Percentiles rank a stretch among this genome's conserved stretches.
phyloP scores from a whole-genome alignment of 92 coral and sea anemone genomes.

The Metridium senile region DNA sequence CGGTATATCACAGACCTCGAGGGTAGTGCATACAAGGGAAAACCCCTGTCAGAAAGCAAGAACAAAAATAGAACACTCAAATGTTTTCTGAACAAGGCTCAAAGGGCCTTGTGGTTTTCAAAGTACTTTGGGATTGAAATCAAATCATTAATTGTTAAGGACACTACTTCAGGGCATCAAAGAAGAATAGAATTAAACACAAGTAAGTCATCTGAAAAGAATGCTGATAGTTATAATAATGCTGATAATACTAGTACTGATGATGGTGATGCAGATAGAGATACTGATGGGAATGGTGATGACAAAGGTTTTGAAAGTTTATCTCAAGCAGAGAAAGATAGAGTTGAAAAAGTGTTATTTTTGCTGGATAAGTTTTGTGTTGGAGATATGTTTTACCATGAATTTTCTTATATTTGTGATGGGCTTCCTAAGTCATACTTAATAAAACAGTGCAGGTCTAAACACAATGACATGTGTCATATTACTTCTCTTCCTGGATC shows the following conservation, averaged over 20 bases:
- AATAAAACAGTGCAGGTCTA: constrained; percentile 9
- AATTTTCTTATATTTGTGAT: constrained; percentile 19
- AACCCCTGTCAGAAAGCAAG: constrained; percentile 45
- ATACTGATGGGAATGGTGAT: too few relatives aligned
- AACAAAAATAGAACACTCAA: constrained; percentile 65
- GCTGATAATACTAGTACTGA: not conserved
- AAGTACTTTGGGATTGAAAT: constrained; percentile 54
- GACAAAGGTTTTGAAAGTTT: constrained; percentile 1
- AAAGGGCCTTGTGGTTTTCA: constrained; percentile 68
- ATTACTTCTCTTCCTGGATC: constrained; percentile 17
- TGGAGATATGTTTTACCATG: constrained; percentile 25
- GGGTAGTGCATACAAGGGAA: constrained; percentile 38
- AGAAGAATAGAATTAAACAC: not conserved
- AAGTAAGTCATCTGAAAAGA: not conserved
- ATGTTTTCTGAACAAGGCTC: constrained; percentile 57
- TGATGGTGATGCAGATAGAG: not conserved
- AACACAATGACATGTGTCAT: constrained; percentile 34
- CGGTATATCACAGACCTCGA: constrained; percentile 23
- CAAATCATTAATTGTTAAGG: constrained; percentile 30
- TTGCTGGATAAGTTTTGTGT: constrained; percentile 39
- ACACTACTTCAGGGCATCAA: not conserved
- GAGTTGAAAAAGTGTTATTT: constrained; percentile 30
- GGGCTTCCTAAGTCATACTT: constrained; percentile 37
- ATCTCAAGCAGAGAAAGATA: constrained; percentile 22
- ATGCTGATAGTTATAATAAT: not conserved